Percentiles rank a stretch among this genome's conserved stretches.
These are phyloP conservation scores for Graphium colonna DNA, from an alignment of 2,888 invertebrate species.

Conservation along the genomic window DNA sequence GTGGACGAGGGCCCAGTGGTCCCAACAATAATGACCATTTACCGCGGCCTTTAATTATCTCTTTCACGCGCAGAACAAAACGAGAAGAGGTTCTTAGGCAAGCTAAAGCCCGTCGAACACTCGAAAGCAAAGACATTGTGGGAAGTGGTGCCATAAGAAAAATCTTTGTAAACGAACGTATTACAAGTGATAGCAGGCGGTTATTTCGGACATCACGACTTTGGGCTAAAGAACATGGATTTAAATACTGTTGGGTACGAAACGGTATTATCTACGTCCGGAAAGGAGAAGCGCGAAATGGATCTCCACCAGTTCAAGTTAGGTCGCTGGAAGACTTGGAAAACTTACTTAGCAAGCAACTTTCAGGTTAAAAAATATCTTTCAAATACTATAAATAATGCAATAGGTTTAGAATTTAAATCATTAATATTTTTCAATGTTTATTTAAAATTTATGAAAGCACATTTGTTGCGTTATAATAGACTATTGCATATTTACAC, in stretches of 20 bases:
- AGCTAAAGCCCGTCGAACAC: not conserved
- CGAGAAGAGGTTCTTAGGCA: not conserved
- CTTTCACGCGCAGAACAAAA: not conserved
- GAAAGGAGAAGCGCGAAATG: not conserved
- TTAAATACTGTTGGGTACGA: not conserved
- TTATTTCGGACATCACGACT: not conserved
- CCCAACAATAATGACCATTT: not conserved
- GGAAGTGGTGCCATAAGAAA: not conserved
- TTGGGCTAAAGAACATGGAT: not conserved
- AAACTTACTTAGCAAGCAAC: not conserved
- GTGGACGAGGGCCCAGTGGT: not conserved
- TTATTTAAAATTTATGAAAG: too few relatives aligned
- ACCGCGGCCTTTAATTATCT: not conserved
- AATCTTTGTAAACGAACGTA: not conserved
- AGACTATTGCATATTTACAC: too few relatives aligned
- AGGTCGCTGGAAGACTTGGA: not conserved
- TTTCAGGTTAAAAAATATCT: not conserved
- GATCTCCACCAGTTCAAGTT: not conserved
- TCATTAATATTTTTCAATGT: too few relatives aligned
- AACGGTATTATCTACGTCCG: not conserved
- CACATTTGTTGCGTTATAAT: too few relatives aligned
- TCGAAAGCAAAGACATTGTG: not conserved
- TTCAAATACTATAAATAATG: too few relatives aligned
- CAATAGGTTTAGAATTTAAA: too few relatives aligned
- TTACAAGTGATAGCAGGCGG: not conserved